A percentile compares a stretch with the other conserved stretches of the same genome.
Evolutionary conservation across 2,113 vertebrate species (phyloP).

Genomic region (Neolamprologus caudopunctatus): DNA sequence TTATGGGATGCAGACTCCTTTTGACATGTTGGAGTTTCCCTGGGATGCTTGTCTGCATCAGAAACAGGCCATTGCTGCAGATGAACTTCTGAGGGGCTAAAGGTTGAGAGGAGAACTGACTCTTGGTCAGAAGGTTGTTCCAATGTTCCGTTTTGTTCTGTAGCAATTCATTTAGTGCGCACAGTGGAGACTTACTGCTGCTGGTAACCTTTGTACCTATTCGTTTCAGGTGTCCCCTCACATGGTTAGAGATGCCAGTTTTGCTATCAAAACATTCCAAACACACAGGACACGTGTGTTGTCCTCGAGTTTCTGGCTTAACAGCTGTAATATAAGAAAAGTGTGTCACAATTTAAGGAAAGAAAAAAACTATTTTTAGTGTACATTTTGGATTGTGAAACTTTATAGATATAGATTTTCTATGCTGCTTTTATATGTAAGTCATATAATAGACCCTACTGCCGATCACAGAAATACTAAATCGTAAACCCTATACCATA

Average conservation of each 20-base stretch:
- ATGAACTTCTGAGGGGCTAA: conserved; percentile 79
- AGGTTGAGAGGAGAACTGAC: conserved; percentile 74
- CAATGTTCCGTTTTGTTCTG: conserved; percentile 82
- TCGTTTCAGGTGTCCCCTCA: conserved; percentile 88
- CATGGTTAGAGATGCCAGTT: conserved; percentile 93
- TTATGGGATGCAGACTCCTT: conserved; percentile 48
- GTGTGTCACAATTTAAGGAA: background rate
- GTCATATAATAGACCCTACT: background rate
- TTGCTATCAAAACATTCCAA: conserved; percentile 91
- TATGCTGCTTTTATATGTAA: background rate
- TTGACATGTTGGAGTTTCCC: conserved; percentile 79
- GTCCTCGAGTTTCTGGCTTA: conserved; percentile 81
- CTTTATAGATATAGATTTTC: background rate
- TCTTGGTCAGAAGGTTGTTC: conserved; percentile 70
- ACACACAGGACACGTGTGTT: conserved; percentile 86
- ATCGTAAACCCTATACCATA: background rate
- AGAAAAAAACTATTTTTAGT: background rate
- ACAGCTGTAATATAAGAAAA: conserved; percentile 60
- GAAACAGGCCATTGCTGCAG: conserved; percentile 74
- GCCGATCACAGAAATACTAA: background rate
- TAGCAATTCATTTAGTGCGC: conserved; percentile 86
- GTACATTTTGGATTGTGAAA: background rate
- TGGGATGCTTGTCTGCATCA: conserved; percentile 77
- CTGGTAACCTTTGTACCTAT: conserved; percentile 83
- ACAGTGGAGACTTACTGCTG: conserved; percentile 81